A percentile compares a stretch with the other conserved stretches of the same genome.
Conservation (phyloP, 2,797 vertebrate species). For the Eulemur rubriventer region DNA sequence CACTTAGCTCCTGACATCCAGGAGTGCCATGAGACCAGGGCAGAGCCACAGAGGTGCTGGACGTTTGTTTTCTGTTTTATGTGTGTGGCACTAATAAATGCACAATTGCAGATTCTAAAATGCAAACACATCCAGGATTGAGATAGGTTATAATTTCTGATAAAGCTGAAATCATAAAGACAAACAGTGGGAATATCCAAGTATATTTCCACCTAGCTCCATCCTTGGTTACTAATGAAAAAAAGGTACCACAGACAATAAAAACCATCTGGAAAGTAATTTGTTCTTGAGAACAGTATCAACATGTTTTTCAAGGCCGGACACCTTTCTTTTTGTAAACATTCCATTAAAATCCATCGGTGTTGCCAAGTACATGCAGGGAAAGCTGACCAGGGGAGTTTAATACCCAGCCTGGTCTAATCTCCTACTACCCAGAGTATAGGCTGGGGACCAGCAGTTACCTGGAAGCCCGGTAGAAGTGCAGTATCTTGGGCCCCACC, state of each 20-base stretch:
- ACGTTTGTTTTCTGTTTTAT: not conserved
- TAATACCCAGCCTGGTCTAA: not conserved
- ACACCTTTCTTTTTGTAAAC: not conserved
- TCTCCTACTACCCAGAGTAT: not conserved
- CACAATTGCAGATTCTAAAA: not conserved
- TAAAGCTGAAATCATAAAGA: not conserved
- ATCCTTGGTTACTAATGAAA: not conserved
- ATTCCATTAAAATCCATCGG: not conserved
- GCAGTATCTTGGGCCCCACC: not conserved
- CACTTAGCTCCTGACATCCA: not conserved
- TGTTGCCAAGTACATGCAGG: not conserved
- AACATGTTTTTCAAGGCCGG: not conserved
- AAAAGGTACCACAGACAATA: not conserved
- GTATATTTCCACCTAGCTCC: not conserved
- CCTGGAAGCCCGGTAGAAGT: not conserved
- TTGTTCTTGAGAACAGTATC: slow-evolving; percentile 9
- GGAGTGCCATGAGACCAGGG: no score
- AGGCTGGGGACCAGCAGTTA: not conserved
- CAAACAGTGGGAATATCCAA: not conserved
- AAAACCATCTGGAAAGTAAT: not conserved
- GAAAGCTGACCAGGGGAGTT: not conserved
- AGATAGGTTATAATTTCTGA: not conserved
- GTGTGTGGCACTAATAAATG: not conserved
- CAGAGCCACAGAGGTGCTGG: rapidly evolving
- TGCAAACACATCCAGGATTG: not conserved